Conservation (phyloP, 2,113 vertebrate genomes). For the Tachysurus vachellii region DNA sequence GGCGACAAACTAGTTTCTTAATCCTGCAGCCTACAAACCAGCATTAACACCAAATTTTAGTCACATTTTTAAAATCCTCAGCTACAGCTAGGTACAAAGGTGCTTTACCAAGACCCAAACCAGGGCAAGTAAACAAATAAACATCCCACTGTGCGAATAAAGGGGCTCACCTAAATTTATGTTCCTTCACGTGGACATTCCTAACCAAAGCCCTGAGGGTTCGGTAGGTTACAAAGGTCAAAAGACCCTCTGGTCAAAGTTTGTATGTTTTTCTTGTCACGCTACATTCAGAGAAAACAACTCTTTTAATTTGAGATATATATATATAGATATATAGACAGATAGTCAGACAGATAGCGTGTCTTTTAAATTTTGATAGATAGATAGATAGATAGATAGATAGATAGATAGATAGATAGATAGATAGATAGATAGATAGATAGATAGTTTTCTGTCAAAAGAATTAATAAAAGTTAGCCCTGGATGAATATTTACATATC, state of each 20-base stretch:
- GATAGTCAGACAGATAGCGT: too few species aligned
- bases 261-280: constrained; percentile 33
- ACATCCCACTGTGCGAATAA: constrained; percentile 15
- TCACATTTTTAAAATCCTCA: neutral
- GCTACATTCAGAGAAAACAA: constrained; percentile 30
- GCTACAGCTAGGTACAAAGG: neutral
- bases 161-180: constrained; percentile 61
- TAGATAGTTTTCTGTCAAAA: neutral
- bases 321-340: neutral
- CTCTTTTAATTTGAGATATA: neutral
- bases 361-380: too few species aligned
- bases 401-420: too few species aligned
- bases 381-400: too few species aligned
- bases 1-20: constrained; percentile 12
- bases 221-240: constrained; percentile 65
- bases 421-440: too few species aligned
- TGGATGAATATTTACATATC: neutral
- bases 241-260: constrained; percentile 22
- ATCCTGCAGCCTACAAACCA: neutral
- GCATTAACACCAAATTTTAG: neutral
- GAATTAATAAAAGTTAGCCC: neutral
- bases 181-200: constrained; percentile 69
- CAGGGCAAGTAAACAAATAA: constrained; percentile 42
- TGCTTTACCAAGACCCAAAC: constrained; percentile 3
- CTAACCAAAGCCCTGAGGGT: constrained; percentile 62